phyloP scores from a whole-genome alignment of 1,140 invertebrate genomes.

The Micrasema minimum region DNA sequence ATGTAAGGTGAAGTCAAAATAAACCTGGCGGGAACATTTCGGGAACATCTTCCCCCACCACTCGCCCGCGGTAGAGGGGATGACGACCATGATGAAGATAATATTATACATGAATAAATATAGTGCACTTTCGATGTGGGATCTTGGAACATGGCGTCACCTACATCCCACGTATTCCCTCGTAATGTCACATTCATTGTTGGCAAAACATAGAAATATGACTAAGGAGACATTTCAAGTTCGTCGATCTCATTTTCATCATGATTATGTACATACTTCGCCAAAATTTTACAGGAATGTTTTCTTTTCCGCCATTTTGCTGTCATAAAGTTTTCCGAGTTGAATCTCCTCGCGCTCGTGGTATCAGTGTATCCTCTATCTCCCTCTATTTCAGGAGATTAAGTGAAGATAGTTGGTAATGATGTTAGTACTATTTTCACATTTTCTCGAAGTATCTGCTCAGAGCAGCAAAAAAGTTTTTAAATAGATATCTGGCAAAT shows the following conservation, averaged over 20 bases:
- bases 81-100: neutral
- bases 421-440: neutral
- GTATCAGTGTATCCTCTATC: neutral
- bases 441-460: constrained; percentile 9
- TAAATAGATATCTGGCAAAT: constrained; percentile 4
- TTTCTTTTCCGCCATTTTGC: no score
- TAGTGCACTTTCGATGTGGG: constrained; percentile 1
- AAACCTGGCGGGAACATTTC: constrained; percentile 47
- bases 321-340: no score
- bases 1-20: constrained; percentile 51
- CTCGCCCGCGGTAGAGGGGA: neutral
- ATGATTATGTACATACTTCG: no score
- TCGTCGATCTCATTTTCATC: no score
- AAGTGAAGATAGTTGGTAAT: neutral
- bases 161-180: neutral
- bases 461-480: neutral
- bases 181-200: neutral
- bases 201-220: no score
- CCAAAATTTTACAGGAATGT: no score
- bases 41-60: constrained; percentile 37
- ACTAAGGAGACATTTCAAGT: no score
- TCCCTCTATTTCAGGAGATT: no score
- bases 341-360: no score
- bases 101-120: neutral
- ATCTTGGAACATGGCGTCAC: neutral